A percentile compares a stretch with the other conserved stretches of the same genome.
Evolutionary conservation across 1,140 invertebrate genomes (phyloP).

Genomic region (Conopomorpha cramerella): DNA sequence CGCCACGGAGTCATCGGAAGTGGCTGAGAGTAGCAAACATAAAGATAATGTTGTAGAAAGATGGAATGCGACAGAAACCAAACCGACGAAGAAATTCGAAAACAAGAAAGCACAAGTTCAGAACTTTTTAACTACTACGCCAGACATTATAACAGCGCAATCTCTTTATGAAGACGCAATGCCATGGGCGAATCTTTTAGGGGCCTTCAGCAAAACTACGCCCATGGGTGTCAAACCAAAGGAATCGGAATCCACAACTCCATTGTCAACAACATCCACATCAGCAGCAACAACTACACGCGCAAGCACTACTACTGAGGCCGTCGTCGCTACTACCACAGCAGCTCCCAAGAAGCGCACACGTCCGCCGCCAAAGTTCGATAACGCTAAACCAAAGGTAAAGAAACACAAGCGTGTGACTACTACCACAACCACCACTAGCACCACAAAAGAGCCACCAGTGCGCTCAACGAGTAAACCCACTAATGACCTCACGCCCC

Average conservation of each 20-base stretch:
- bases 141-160: conserved; percentile 37
- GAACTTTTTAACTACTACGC: conserved; percentile 18
- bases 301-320: conserved; percentile 15
- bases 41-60: conserved; percentile 19
- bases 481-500: conserved; percentile 21
- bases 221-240: conserved; percentile 17
- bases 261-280: conserved; percentile 14
- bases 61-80: conserved; percentile 14
- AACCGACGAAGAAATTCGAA: conserved; percentile 30
- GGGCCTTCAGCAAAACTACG: conserved; percentile 37
- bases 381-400: conserved; percentile 28
- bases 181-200: conserved; percentile 35
- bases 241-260: conserved; percentile 9
- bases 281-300: conserved; percentile 8
- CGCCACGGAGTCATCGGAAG: conserved; percentile 12
- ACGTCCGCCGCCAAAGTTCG: conserved; percentile 42
- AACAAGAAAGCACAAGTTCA: conserved; percentile 16
- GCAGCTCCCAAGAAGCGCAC: conserved; percentile 32
- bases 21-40: conserved; percentile 9
- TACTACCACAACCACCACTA: conserved; percentile 20
- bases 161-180: conserved; percentile 15
- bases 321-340: conserved; percentile 22
- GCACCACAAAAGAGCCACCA: conserved; percentile 16
- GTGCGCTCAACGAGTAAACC: conserved; percentile 12
- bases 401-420: conserved; percentile 43